phyloP scores from a whole-genome alignment of 2,888 invertebrate species.

The Sinodicranocentrus sp. region DNA sequence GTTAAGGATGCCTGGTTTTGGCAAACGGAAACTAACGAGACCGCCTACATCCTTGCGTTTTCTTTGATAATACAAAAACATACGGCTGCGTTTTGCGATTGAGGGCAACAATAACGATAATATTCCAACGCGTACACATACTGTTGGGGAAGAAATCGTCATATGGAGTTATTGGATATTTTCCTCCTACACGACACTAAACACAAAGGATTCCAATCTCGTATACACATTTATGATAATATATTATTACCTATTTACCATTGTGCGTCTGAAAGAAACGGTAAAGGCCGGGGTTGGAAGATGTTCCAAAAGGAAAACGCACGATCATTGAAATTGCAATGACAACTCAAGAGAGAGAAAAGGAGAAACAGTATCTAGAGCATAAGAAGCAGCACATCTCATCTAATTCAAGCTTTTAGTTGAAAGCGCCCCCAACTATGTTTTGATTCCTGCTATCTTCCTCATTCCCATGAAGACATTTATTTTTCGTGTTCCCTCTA shows the following conservation, averaged over 20 bases:
- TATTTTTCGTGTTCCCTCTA: background rate
- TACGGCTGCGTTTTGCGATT: background rate
- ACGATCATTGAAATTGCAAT: constrained; percentile 14
- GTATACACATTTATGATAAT: too few relatives aligned
- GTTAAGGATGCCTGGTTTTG: constrained; percentile 44
- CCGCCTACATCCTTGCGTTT: constrained; percentile 43
- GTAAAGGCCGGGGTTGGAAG: background rate
- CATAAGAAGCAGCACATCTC: background rate
- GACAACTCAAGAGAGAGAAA: constrained; percentile 10
- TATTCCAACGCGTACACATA: background rate
- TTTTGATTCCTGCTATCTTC: background rate
- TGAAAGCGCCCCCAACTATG: background rate
- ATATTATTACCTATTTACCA: constrained; percentile 13
- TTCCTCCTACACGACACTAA: too few relatives aligned
- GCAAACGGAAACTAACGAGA: constrained; percentile 61
- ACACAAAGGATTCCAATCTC: too few relatives aligned
- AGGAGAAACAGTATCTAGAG: background rate
- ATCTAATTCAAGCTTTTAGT: background rate
- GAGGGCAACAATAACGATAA: background rate
- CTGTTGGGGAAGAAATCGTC: too few relatives aligned
- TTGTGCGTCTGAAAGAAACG: background rate
- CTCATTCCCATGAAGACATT: background rate
- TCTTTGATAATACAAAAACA: constrained; percentile 6
- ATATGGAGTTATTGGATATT: constrained; percentile 10
- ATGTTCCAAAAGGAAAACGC: constrained; percentile 1